Evolutionary conservation across 1,140 invertebrate genomes (phyloP), one percentile per base, ranked within the genome.

Genomic region (Phymastichus coffea): DNA sequence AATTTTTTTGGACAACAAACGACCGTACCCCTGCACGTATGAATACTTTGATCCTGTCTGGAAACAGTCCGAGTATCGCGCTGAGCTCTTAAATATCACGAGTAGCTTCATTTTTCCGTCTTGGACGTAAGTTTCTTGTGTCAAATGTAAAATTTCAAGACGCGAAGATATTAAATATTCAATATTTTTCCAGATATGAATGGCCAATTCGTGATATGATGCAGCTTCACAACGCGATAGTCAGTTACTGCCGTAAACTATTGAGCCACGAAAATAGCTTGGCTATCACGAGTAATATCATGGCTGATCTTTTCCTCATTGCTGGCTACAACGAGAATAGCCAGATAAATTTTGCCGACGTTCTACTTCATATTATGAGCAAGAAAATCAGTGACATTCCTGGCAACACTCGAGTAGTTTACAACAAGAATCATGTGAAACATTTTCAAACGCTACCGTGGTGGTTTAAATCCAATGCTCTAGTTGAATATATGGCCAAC

Each of bases 11-110:
- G 65, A 67, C 2, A 69, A 66, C 10, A 58, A 71, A 30, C 40
- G 67, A 33, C 63, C 68, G 33, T 63, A 82, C 9, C 80, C 83
- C 1, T 78, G 80, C 33, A 75, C 73, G 47, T 81, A 82, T 63
- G 82, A 84, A 62, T 80, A 85, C 63, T 86, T 85, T 61, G 77
- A 83, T 7, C 61, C 64, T 1, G 73, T 77, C 33, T 86, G 85
- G 85, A 81, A 81, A 54, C 69, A 63, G 35, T 57, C 63, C 6
- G 72, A 74, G 17, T 70, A 72, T 23, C 68, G 73, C 54, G 64
- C 46, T 26, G 57, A 66, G 51, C 22, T 80, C 2, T 70, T 77
- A 44, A 33, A 43, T 1, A 56, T 64, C 37, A 63, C 79, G 46
- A 68, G 55, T 20, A 66, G 48, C 28, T 69, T 80, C 15, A 61